A percentile compares a stretch with the other conserved stretches of the same genome.
Conservation (phyloP, 2,888 invertebrate species). For the Teleiodes luculella region DNA sequence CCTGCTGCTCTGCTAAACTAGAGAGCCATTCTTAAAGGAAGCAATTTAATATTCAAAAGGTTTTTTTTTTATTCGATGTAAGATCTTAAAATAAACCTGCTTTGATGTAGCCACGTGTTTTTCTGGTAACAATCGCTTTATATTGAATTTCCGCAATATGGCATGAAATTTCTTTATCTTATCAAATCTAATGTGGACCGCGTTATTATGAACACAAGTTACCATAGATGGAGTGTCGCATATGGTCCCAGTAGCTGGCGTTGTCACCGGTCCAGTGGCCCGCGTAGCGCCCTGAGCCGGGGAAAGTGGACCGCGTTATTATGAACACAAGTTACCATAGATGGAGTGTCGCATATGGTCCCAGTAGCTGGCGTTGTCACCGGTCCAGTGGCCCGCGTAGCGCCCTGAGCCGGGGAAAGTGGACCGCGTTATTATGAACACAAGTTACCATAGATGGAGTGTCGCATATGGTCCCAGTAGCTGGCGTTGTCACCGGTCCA, state of each 20-base stretch:
- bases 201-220: no score
- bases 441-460: conserved; percentile 85
- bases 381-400: conserved; percentile 90
- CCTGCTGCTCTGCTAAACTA: no score
- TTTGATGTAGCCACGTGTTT: background rate
- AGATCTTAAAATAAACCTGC: background rate
- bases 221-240: conserved; percentile 85
- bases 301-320: conserved; percentile 87
- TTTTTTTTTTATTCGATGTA: no score
- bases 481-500: conserved; percentile 92
- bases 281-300: conserved; percentile 84
- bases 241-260: conserved; percentile 86
- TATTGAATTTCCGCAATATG: no score
- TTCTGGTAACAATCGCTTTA: no score
- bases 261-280: conserved; percentile 94
- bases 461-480: conserved; percentile 86
- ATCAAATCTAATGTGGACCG: no score
- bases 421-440: conserved; percentile 87
- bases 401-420: conserved; percentile 87
- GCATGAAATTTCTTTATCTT: no score
- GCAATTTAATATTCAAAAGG: no score
- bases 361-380: conserved; percentile 88
- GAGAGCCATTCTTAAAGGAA: no score
- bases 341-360: conserved; percentile 86
- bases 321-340: conserved; percentile 77